Base-by-base conservation (phyloP, 2,113 vertebrate genomes). In the Theristicus caerulescens region DNA sequence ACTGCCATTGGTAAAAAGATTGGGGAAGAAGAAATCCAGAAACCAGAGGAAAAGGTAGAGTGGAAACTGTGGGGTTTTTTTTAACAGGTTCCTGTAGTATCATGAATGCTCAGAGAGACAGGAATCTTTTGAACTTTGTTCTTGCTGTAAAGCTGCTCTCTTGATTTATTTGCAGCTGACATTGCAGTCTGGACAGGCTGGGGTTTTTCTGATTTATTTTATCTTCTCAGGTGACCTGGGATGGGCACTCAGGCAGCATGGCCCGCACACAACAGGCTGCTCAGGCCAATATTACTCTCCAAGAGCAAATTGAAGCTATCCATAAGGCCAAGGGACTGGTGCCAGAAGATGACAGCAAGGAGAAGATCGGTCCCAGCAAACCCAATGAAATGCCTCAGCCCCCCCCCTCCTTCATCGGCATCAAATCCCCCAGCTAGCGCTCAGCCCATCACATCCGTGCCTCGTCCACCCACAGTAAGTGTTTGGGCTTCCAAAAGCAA, bases 1-100 rank as follows among this genome's bases (percentile, higher is more conserved):
- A 99, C 99, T 0, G 99, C 99, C 86, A 99, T 99, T 4, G 99
- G 99, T 95, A 99, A 99, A 96, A 99, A 99, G 98, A 99, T 99
- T 4, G 99, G 99, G 11, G 99, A 99, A 96, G 99, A 99, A 90
- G 99, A 99, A 97, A 99, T 99, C 96, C 99, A 99, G 98, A 99
- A 99, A 94, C 99, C 99, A 12, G 99, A 99, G 87, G 99, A 99
- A 93, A 99, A 99, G 99, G 99, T 99, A 94, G 11, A 14, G 13
- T 52, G 32, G 46, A 25, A 66, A 20, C 25, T 24, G 16, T 18
- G 10, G 47, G 19, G 7, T 1, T 14, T 18, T 18, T 81, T 59
- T 27, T 49, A 10, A 10, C 20, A 34, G 32, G 7, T 49, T 15
- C 13, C 22, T 57, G 13, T 17, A 31, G 5, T 25, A 16, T 9